These are phyloP conservation scores for Heloderma charlesbogerti DNA, from an alignment of 2,113 vertebrate genomes.

Conservation along the genomic window DNA sequence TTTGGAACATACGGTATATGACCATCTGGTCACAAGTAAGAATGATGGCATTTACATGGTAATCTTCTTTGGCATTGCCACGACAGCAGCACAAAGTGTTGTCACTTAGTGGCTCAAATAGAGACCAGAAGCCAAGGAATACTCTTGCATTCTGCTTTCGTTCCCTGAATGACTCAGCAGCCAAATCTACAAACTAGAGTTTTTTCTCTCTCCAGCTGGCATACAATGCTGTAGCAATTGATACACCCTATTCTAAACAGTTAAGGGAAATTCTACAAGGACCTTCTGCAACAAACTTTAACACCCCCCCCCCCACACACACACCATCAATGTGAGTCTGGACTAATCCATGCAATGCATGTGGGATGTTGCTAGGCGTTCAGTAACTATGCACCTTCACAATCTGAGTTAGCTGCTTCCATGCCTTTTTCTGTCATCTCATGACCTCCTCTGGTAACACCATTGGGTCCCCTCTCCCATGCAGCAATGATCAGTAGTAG, in stretches of 20 bases:
- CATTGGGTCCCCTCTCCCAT: too few species aligned
- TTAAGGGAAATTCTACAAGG: not conserved
- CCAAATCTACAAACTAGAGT: not conserved
- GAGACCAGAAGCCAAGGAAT: not conserved
- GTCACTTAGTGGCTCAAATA: not conserved
- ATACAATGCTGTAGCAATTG: not conserved
- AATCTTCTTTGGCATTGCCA: conserved; percentile 2
- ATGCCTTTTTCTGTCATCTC: not conserved
- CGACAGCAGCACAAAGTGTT: not conserved
- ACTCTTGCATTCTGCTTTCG: not conserved
- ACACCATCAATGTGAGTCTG: not conserved
- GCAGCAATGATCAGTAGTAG: not conserved
- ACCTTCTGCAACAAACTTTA: not conserved
- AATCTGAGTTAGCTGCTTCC: not conserved
- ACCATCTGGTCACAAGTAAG: conserved; percentile 14
- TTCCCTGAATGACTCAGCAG: not conserved
- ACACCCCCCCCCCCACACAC: too few species aligned
- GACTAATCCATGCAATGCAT: not conserved
- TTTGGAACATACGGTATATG: conserved; percentile 17
- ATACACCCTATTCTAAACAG: not conserved
- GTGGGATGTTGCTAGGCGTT: not conserved
- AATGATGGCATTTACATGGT: not conserved
- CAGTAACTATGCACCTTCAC: not conserved
- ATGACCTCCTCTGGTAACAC: not conserved
- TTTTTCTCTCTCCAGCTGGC: not conserved